Conservation (phyloP, 2,113 vertebrate species). For the Lonchura striata region DNA sequence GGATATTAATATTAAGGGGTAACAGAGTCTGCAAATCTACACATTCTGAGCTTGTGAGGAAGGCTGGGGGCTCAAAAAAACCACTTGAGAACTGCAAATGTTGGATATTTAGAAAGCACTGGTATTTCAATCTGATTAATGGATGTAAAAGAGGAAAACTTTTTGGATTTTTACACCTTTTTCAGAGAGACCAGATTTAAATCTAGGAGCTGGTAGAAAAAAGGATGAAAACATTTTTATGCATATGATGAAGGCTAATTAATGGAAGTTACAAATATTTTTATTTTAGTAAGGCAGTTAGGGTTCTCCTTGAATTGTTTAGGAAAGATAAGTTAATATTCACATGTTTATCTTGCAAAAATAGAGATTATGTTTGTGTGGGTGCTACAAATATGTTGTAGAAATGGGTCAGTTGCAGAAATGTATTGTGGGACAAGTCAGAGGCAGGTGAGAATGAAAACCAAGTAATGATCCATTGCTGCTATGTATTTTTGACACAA, state of each 20-base stretch:
- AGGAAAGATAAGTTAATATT: neutral
- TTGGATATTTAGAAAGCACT: neutral
- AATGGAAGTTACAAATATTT: neutral
- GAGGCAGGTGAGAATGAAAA: neutral
- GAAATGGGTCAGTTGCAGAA: neutral
- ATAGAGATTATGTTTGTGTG: neutral
- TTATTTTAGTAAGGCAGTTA: neutral
- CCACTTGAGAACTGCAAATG: neutral
- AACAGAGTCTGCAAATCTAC: neutral
- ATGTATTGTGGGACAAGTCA: neutral
- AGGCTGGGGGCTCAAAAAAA: neutral
- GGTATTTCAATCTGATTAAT: neutral
- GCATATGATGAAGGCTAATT: neutral
- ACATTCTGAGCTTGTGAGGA: neutral
- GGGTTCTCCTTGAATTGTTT: neutral
- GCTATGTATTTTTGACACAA: neutral
- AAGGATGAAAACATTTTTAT: neutral
- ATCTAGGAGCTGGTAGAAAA: neutral
- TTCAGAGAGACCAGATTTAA: neutral
- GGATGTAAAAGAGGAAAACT: neutral
- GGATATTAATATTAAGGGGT: neutral
- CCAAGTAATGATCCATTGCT: neutral
- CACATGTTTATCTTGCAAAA: neutral
- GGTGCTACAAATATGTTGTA: neutral
- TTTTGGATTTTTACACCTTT: neutral